phyloP scores from a whole-genome alignment of 2,113 vertebrate species.

The Pluvialis apricaria region DNA sequence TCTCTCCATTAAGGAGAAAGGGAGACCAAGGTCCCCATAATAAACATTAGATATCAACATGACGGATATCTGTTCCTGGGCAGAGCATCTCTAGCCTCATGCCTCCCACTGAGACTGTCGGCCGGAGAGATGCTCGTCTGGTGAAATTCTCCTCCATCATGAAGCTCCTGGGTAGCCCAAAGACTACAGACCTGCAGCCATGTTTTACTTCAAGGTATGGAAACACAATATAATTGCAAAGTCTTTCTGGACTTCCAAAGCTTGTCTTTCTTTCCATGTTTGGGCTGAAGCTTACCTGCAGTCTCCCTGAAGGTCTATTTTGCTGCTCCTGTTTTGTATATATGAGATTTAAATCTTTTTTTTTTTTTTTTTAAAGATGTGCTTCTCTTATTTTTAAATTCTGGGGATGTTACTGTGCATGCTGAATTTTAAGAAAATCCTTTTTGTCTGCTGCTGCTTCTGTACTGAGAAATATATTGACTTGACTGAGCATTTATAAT shows the following conservation, averaged over 20 bases:
- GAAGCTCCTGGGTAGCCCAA: background rate
- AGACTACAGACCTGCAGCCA: background rate
- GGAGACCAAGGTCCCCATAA: background rate
- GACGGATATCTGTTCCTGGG: background rate
- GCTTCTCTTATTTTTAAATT: background rate
- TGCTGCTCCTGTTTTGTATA: background rate
- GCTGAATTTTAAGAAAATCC: background rate
- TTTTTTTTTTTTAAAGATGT: background rate
- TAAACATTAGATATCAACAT: background rate
- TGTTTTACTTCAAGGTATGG: background rate
- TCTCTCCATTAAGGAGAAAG: background rate
- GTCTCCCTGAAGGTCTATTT: background rate
- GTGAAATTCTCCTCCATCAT: background rate
- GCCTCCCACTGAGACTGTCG: fast-evolving
- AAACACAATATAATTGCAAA: fast-evolving
- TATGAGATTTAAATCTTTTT: background rate
- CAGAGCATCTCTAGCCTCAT: background rate
- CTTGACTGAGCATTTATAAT: background rate
- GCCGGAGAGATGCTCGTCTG: fast-evolving
- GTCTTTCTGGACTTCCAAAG: background rate
- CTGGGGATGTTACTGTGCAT: background rate
- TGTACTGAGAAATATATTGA: background rate
- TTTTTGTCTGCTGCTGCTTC: background rate
- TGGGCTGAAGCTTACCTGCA: background rate
- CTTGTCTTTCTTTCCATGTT: background rate